These are phyloP conservation scores for Drosophila quadrilineata DNA, from an alignment of 1,140 invertebrate species.

Conservation along the genomic window DNA sequence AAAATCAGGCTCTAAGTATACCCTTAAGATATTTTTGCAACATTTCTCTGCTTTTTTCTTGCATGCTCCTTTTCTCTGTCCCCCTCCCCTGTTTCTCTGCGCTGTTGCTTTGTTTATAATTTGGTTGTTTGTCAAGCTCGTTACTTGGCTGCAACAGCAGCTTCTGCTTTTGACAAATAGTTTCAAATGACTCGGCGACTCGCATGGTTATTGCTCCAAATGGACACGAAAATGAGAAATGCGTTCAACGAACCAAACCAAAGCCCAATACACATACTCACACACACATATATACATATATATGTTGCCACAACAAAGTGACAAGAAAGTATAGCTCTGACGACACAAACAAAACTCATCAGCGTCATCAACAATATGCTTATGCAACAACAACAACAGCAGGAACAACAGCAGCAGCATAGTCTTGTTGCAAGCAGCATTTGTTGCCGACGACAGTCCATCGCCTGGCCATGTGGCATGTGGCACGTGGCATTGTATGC, in stretches of 20 bases:
- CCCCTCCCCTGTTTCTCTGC: background rate
- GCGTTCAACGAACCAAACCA: constrained; percentile 72
- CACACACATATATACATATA: constrained; percentile 7
- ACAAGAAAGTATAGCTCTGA: constrained; percentile 45
- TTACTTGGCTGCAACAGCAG: constrained; percentile 19
- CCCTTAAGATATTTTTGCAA: constrained; percentile 72
- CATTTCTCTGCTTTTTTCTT: constrained; percentile 38
- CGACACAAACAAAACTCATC: constrained; percentile 65
- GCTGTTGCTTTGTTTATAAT: constrained; percentile 41
- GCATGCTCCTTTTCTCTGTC: too few relatives aligned
- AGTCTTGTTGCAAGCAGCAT: constrained; percentile 26
- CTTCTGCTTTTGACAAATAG: constrained; percentile 53
- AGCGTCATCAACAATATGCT: constrained; percentile 41
- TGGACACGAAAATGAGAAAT: constrained; percentile 78
- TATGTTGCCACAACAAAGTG: background rate
- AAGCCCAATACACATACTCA: constrained; percentile 49
- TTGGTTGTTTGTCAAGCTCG: constrained; percentile 70
- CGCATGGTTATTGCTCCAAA: constrained; percentile 66
- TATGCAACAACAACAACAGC: constrained; percentile 9
- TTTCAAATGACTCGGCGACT: constrained; percentile 58
- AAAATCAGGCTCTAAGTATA: constrained; percentile 74
- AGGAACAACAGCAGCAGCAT: background rate
- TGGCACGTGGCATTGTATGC: constrained; percentile 31
- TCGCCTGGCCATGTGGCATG: too few relatives aligned
- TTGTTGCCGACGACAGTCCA: constrained; percentile 40